A percentile compares a stretch with the other conserved stretches of the same genome.
Evolutionary conservation across 2,797 vertebrate genomes (phyloP).

Genomic region (Thripadectes ignobilis): DNA sequence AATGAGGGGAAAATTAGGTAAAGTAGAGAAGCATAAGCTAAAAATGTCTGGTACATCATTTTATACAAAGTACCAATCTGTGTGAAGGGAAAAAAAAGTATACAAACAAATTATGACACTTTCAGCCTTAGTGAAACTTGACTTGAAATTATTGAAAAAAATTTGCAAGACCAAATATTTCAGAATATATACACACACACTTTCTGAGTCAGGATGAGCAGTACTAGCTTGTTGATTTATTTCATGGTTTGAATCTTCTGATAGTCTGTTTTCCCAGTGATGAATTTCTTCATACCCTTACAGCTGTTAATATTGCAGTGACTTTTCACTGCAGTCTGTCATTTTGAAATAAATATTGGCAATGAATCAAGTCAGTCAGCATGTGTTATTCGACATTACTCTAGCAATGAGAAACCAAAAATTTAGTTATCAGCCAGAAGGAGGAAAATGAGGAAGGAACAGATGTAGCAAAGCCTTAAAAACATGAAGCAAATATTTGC

Average conservation of each 20-base stretch:
- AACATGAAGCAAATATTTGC: not conserved
- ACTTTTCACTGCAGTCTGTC: slow-evolving; percentile 26
- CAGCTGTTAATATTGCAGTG: slow-evolving; percentile 28
- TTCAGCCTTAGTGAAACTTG: not conserved
- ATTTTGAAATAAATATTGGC: slow-evolving; percentile 44
- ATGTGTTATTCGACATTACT: not conserved
- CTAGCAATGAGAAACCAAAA: not conserved
- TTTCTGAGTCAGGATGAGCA: not conserved
- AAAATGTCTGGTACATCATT: not conserved
- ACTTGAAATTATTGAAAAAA: not conserved
- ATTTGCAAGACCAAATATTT: not conserved
- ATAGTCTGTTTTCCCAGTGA: not conserved
- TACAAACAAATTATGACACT: not conserved
- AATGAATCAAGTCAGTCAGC: slow-evolving; percentile 2
- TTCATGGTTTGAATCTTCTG: not conserved
- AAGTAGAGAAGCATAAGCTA: not conserved
- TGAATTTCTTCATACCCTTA: not conserved
- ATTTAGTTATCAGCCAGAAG: not conserved
- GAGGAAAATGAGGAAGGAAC: slow-evolving; percentile 4
- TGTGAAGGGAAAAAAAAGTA: not conserved
- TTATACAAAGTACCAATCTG: not conserved
- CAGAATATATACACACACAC: not conserved
- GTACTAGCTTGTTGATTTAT: not conserved
- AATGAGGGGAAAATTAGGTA: not conserved
- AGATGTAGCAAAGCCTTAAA: not conserved